phyloP scores from a whole-genome alignment of 2,113 vertebrate species.

The Mobula hypostoma region DNA sequence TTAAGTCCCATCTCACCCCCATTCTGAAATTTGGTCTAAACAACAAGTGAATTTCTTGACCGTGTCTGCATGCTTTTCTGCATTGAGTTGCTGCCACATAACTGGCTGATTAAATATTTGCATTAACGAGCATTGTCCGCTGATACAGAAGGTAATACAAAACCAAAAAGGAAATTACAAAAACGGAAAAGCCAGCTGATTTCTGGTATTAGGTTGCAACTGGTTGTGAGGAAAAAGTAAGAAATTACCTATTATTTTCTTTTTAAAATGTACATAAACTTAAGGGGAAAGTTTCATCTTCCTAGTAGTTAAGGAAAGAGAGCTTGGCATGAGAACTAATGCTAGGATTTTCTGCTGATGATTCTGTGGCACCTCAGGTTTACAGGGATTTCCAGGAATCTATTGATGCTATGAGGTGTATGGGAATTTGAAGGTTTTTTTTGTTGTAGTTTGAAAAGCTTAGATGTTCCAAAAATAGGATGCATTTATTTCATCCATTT shows the following conservation, averaged over 20 bases:
- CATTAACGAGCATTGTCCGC: background rate
- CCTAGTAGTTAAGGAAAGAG: background rate
- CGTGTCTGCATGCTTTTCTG: too few species aligned
- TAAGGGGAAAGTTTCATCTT: background rate
- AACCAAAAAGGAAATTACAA: background rate
- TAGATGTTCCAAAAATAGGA: background rate
- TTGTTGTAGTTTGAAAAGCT: background rate
- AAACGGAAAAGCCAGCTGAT: background rate
- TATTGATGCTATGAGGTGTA: background rate
- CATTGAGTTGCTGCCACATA: too few species aligned
- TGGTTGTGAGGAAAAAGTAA: background rate
- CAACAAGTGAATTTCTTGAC: too few species aligned
- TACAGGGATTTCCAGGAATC: background rate
- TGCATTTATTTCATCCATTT: background rate
- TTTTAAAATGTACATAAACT: background rate
- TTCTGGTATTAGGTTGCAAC: background rate
- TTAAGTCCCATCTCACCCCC: too few species aligned
- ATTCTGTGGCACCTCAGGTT: background rate
- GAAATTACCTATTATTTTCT: background rate
- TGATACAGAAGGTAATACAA: background rate
- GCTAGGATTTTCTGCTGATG: background rate
- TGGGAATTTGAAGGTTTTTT: background rate
- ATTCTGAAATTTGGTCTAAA: too few species aligned
- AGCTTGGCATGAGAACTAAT: background rate
- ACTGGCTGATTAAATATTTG: too few species aligned